Conservation (phyloP, 2,888 invertebrate species). For the Coleophora flavipennella region DNA sequence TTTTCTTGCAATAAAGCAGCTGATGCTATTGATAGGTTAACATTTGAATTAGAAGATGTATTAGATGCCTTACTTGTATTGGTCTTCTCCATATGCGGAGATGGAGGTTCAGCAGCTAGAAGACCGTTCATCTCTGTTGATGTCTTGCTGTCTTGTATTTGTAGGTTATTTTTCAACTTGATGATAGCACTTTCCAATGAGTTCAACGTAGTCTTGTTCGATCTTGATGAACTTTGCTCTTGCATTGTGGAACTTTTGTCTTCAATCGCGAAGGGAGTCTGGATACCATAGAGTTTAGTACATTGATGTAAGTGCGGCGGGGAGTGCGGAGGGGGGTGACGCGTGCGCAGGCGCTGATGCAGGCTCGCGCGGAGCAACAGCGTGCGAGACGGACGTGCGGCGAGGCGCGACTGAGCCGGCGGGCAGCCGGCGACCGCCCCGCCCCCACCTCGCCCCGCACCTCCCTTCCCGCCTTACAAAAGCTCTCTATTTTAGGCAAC, state of each 20-base stretch:
- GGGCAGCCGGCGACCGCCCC: constrained; percentile 62
- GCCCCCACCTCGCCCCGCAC: constrained; percentile 53
- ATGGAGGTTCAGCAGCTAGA: constrained; percentile 45
- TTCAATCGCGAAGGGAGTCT: constrained; percentile 24
- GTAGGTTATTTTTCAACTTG: constrained; percentile 66
- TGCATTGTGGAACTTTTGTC: constrained; percentile 45
- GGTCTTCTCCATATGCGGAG: constrained; percentile 46
- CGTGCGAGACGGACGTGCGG: constrained; percentile 64
- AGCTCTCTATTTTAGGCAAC: constrained; percentile 73
- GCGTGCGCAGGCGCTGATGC: constrained; percentile 58
- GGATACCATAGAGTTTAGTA: constrained; percentile 25
- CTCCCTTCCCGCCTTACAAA: constrained; percentile 65
- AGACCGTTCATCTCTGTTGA: constrained; percentile 51
- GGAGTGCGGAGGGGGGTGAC: constrained; percentile 41
- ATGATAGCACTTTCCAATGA: constrained; percentile 69
- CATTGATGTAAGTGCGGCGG: constrained; percentile 44
- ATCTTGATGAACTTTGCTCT: constrained; percentile 64
- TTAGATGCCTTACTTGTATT: constrained; percentile 60
- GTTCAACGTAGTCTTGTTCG: constrained; percentile 60
- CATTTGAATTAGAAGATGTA: constrained; percentile 47
- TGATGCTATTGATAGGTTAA: constrained; percentile 69
- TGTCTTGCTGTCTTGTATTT: constrained; percentile 62
- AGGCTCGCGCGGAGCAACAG: constrained; percentile 39
- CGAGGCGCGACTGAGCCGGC: constrained; percentile 68
- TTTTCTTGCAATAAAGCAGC: constrained; percentile 76